Percentiles rank a stretch among this genome's conserved stretches.
These are phyloP conservation scores for Thymelicus acteon DNA, from an alignment of 2,888 invertebrate species.

Conservation along the genomic window DNA sequence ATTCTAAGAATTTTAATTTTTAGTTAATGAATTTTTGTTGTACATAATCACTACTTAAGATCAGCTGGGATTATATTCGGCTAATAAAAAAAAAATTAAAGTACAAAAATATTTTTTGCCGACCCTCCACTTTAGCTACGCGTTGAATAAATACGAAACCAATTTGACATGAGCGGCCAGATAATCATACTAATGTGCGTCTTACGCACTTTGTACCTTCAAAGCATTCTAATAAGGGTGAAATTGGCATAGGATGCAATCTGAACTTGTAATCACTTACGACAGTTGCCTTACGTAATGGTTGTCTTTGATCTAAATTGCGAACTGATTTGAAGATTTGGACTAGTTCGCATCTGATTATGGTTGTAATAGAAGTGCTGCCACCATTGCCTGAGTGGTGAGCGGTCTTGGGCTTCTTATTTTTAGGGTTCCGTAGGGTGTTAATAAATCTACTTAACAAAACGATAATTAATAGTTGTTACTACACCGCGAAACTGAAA, in stretches of 20 bases:
- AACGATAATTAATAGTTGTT: no score
- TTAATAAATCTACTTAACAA: no score
- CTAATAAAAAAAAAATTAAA: no score
- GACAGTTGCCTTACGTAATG: constrained; percentile 24
- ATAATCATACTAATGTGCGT: constrained; percentile 38
- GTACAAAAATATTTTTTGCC: constrained; percentile 25
- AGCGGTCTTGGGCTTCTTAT: no score
- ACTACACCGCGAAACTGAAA: no score
- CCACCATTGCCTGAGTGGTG: neutral
- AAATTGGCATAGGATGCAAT: constrained; percentile 18
- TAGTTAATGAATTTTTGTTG: no score
- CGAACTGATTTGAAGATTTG: constrained; percentile 4
- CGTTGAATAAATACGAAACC: constrained; percentile 43
- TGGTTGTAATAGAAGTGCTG: neutral
- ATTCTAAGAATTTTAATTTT: no score
- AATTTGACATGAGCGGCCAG: constrained; percentile 41
- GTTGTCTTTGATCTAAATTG: constrained; percentile 12
- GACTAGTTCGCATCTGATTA: constrained; percentile 1
- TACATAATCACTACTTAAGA: no score
- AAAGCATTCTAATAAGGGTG: constrained; percentile 24
- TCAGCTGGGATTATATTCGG: no score
- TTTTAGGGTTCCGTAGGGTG: no score
- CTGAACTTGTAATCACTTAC: constrained; percentile 37
- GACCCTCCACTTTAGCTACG: constrained; percentile 33
- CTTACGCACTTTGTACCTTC: constrained; percentile 27